A percentile compares a stretch with the other conserved stretches of the same genome.
These are phyloP conservation scores for Nipponacmea schrenckii DNA, from an alignment of 2,888 invertebrate genomes.

Conservation along the genomic window DNA sequence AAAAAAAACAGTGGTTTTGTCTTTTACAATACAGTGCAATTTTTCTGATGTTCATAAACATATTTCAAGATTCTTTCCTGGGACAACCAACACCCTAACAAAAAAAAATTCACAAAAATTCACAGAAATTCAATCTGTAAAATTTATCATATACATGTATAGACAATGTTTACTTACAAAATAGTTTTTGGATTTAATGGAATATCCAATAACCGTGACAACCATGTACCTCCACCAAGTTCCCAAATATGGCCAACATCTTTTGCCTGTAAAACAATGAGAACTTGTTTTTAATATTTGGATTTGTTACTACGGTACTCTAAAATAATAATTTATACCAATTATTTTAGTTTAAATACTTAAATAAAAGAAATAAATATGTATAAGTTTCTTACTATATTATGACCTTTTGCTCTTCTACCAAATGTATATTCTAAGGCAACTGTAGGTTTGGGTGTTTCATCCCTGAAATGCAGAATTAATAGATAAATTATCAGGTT, in stretches of 20 bases:
- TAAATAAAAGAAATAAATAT: not conserved
- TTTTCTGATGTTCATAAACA: too few species aligned
- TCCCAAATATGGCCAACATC: slow-evolving; percentile 89
- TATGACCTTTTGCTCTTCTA: slow-evolving; percentile 71
- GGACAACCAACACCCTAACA: too few species aligned
- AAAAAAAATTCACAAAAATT: too few species aligned
- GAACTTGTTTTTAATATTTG: too few species aligned
- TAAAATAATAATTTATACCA: too few species aligned
- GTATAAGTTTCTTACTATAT: slow-evolving; percentile 62
- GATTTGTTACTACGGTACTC: too few species aligned
- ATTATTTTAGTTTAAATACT: too few species aligned
- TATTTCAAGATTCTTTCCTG: too few species aligned
- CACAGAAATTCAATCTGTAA: too few species aligned
- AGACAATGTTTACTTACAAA: slow-evolving; percentile 54
- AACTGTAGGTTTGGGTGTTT: slow-evolving; percentile 79
- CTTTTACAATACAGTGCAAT: too few species aligned
- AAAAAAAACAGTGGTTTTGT: too few species aligned
- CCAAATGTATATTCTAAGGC: slow-evolving; percentile 89
- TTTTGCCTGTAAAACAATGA: slow-evolving; percentile 70
- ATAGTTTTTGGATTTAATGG: slow-evolving; percentile 69
- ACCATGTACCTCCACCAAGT: slow-evolving; percentile 75
- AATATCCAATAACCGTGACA: slow-evolving; percentile 70
- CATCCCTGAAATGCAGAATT: slow-evolving; percentile 70
- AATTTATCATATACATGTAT: not conserved
- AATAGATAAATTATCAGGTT: not conserved